Base-by-base conservation (phyloP, 2,888 invertebrate species). In the Marronus borbonicus region DNA sequence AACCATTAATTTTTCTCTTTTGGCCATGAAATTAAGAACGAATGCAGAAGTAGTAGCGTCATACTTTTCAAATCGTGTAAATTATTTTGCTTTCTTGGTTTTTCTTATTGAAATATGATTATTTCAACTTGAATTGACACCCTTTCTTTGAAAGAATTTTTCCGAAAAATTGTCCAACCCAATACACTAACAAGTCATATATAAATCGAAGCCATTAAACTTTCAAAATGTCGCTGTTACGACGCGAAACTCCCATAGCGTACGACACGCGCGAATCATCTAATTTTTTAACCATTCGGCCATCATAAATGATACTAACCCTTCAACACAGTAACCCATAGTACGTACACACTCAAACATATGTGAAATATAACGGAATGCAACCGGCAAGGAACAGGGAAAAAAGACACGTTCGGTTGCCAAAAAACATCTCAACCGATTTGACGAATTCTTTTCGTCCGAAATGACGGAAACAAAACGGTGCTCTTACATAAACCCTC, bases 401-500 rank as follows among this genome's bases (percentile, higher is more conserved):
- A 68, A 28, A 20, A 24, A 50, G 24, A 68, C 20, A 24, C 14
- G 28, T 12, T n/a, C 14, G 20, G 28, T 44, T 68, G 68, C 52
- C 68, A 68, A 68, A 68, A 68, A 50, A 20, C 68, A 49, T 68
- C 50, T 68, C 68, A 50, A 8, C 20, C 50, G 68, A 50, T 17
- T 49, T 44, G 49, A 68, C 14, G 50, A 20, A 24, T 68, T 12
- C 50, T 68, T 68, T 68, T 68, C n/a, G 39, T 17, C 44, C 20
- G 50, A 68, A 50, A 68, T 68, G 68, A 68, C 50, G 68, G 68
- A 68, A 68, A 68, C 68, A 68, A 68, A 50, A 68, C 50, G 14
- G 50, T 14, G 20, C 28, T 49, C 50, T 68, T 68, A 50, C 50
- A 49, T 68, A 68, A 68, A 68, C 49, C 50, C 28, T 68, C 50